A percentile compares a stretch with the other conserved stretches of the same genome.
Evolutionary conservation across 2,888 invertebrate genomes (phyloP).

Genomic region (Drosophila kokeensis): DNA sequence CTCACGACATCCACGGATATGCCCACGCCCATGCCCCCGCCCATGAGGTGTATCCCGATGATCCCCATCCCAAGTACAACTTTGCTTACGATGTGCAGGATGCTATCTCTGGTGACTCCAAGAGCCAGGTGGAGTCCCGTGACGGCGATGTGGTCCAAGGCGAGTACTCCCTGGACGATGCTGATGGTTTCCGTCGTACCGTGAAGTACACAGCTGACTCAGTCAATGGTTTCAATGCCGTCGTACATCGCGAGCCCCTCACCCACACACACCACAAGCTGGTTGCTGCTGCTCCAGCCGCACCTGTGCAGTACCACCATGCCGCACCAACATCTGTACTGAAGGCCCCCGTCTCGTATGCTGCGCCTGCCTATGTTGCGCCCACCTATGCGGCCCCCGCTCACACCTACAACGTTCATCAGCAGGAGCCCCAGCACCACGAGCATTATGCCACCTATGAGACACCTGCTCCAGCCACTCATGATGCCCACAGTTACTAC

Average conservation of each 20-base stretch:
- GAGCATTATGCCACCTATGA: constrained; percentile 73
- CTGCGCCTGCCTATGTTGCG: constrained; percentile 61
- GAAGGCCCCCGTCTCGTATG: constrained; percentile 59
- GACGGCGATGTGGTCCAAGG: constrained; percentile 85
- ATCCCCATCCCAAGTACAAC: constrained; percentile 82
- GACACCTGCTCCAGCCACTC: constrained; percentile 58
- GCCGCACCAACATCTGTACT: constrained; percentile 52
- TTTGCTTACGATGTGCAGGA: constrained; percentile 84
- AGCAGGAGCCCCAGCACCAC: constrained; percentile 57
- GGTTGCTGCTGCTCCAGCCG: constrained; percentile 51
- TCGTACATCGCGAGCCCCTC: constrained; percentile 82
- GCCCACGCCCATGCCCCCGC: constrained; percentile 35
- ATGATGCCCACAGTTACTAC: constrained; percentile 73
- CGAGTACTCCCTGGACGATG: constrained; percentile 84
- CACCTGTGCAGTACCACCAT: constrained; percentile 75
- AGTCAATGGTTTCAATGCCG: constrained; percentile 84
- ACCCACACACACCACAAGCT: constrained; percentile 67
- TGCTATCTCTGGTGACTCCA: constrained; percentile 83
- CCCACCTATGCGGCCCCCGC: constrained; percentile 51
- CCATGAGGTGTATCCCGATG: constrained; percentile 78
- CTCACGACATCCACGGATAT: constrained; percentile 68
- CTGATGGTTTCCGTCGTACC: constrained; percentile 84
- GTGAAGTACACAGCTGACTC: constrained; percentile 84
- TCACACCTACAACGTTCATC: constrained; percentile 42
- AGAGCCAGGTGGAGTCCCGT: constrained; percentile 83